Conservation (phyloP, 2,888 invertebrate genomes). For the Panopea generosa region DNA sequence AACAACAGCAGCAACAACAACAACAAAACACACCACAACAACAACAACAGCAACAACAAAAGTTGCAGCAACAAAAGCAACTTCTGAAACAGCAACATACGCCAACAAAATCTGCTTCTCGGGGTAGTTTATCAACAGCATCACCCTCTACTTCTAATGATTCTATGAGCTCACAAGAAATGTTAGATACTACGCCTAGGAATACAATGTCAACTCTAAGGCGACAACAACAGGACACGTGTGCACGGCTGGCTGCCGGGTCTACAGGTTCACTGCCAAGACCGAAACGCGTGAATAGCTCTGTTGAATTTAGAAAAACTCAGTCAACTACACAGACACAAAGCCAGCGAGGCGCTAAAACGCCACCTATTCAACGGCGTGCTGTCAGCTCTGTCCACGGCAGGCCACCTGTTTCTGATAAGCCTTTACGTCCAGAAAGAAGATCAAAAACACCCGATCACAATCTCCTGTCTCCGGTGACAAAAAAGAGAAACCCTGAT, state of each 20-base stretch:
- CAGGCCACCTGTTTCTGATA: conserved; percentile 42
- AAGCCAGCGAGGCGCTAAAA: conserved; percentile 36
- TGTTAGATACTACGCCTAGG: conserved; percentile 46
- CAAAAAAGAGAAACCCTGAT: conserved; percentile 19
- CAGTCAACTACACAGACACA: conserved; percentile 39
- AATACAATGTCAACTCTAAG: conserved; percentile 29
- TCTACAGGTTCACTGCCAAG: conserved; percentile 59
- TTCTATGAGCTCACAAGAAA: conserved; percentile 70
- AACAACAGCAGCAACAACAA: conserved; percentile 22
- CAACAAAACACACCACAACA: conserved; percentile 6
- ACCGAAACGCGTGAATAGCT: conserved; percentile 50
- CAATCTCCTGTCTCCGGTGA: conserved; percentile 26
- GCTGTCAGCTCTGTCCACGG: conserved; percentile 51
- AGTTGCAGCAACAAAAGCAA: too few relatives aligned
- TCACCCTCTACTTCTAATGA: conserved; percentile 69
- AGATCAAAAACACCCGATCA: conserved; percentile 60
- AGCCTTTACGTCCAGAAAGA: conserved; percentile 56
- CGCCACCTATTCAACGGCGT: conserved; percentile 55
- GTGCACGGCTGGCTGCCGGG: conserved; percentile 51
- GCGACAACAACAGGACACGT: conserved; percentile 49
- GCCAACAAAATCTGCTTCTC: conserved; percentile 37
- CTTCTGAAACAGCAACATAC: background rate
- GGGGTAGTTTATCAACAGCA: conserved; percentile 51
- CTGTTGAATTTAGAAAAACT: conserved; percentile 60
- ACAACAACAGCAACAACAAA: too few relatives aligned